Conservation (phyloP, 2,888 invertebrate genomes). For the Limnephilus lunatus region DNA sequence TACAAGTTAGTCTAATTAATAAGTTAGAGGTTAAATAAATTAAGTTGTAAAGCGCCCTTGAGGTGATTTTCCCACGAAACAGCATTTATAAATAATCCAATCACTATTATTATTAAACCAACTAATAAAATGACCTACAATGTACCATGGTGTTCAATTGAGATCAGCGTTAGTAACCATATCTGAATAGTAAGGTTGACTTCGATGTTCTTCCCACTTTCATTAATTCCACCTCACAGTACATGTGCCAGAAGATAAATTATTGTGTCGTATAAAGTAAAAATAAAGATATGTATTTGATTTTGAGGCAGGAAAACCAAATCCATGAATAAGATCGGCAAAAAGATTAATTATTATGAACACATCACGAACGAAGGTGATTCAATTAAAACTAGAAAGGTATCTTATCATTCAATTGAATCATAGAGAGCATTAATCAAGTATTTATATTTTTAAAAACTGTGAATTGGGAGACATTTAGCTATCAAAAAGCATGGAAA, state of each 20-base stretch:
- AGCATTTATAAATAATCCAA: no score
- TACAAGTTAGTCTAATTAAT: no score
- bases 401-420: not conserved
- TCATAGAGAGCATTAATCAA: not conserved
- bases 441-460: not conserved
- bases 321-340: not conserved
- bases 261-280: no score
- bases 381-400: not conserved
- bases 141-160: no score
- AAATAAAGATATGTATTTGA: not conserved
- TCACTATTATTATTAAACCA: no score
- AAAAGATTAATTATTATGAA: not conserved
- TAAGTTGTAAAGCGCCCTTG: no score
- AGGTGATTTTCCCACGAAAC: no score
- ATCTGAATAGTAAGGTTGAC: not conserved
- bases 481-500: not conserved
- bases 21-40: no score
- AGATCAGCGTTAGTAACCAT: not conserved
- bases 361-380: not conserved
- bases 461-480: not conserved
- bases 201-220: not conserved
- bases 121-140: no score
- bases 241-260: not conserved
- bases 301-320: not conserved
- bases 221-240: not conserved